Conservation (phyloP, 2,888 invertebrate genomes). For the Spicauda simplicius region DNA sequence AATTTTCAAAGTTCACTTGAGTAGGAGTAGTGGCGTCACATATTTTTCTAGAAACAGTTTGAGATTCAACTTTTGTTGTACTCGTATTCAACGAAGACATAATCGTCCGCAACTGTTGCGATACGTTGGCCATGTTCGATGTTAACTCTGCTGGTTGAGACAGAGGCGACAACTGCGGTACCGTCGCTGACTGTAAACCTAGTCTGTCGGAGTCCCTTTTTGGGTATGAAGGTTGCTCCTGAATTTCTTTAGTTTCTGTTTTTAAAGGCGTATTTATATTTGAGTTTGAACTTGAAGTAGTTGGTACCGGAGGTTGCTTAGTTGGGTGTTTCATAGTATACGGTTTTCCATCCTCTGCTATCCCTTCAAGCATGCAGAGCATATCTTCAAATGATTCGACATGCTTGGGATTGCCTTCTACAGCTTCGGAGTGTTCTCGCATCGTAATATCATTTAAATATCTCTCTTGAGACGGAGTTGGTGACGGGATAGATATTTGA, state of each 20-base stretch:
- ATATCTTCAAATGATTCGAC: conserved; percentile 89
- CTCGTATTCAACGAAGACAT: conserved; percentile 86
- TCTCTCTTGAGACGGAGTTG: conserved; percentile 87
- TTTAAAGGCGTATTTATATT: conserved; percentile 51
- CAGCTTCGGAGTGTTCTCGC: conserved; percentile 82
- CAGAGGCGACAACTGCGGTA: conserved; percentile 89
- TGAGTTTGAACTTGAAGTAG: conserved; percentile 46
- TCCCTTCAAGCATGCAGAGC: conserved; percentile 88
- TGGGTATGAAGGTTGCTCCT: conserved; percentile 60
- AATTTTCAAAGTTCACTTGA: conserved; percentile 81
- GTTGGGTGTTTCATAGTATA: conserved; percentile 62
- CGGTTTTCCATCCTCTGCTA: conserved; percentile 74
- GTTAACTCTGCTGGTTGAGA: conserved; percentile 90
- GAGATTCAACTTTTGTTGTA: conserved; percentile 78
- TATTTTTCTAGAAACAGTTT: conserved; percentile 76
- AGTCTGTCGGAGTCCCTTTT: conserved; percentile 68
- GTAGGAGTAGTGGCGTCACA: conserved; percentile 71
- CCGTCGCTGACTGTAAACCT: conserved; percentile 78
- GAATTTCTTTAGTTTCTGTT: conserved; percentile 58
- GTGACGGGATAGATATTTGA: conserved; percentile 87
- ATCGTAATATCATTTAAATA: conserved; percentile 87
- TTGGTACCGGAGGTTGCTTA: conserved; percentile 44
- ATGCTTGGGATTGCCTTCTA: conserved; percentile 82
- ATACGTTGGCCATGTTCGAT: conserved; percentile 89
- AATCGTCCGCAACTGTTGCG: conserved; percentile 87